Conservation (phyloP, 1,140 invertebrate genomes). For the Cyclina sinensis region DNA sequence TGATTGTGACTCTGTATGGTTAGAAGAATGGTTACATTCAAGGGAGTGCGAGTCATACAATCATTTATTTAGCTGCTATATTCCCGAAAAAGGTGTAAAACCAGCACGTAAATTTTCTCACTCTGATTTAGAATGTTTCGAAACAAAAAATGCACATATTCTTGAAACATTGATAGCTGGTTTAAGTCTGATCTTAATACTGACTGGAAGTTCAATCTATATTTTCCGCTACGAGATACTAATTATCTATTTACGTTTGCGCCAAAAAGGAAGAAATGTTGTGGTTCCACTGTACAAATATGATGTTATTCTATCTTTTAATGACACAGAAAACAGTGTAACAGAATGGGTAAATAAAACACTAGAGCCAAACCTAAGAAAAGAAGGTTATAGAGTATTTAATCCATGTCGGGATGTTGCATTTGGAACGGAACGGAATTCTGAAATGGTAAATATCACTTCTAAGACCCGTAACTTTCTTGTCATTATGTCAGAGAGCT, state of each 20-base stretch:
- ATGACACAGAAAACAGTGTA: constrained; percentile 35
- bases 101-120: background rate
- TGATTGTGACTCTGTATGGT: constrained; percentile 34
- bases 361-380: background rate
- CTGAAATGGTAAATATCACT: background rate
- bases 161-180: background rate
- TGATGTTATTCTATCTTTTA: constrained; percentile 38
- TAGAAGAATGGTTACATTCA: constrained; percentile 25
- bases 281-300: background rate
- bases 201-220: background rate
- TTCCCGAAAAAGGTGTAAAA: background rate
- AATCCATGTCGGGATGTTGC: constrained; percentile 34
- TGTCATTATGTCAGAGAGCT: constrained; percentile 35
- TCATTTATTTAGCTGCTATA: constrained; percentile 29
- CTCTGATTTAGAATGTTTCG: background rate
- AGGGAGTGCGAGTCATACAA: background rate
- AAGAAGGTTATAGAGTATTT: constrained; percentile 22
- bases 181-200: background rate
- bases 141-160: background rate
- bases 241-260: constrained; percentile 10
- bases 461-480: constrained; percentile 20
- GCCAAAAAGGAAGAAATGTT: background rate
- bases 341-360: constrained; percentile 25
- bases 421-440: constrained; percentile 18
- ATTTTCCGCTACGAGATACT: constrained; percentile 39